Base-by-base conservation (phyloP, 2,888 invertebrate species). In the Drosophila merina region DNA sequence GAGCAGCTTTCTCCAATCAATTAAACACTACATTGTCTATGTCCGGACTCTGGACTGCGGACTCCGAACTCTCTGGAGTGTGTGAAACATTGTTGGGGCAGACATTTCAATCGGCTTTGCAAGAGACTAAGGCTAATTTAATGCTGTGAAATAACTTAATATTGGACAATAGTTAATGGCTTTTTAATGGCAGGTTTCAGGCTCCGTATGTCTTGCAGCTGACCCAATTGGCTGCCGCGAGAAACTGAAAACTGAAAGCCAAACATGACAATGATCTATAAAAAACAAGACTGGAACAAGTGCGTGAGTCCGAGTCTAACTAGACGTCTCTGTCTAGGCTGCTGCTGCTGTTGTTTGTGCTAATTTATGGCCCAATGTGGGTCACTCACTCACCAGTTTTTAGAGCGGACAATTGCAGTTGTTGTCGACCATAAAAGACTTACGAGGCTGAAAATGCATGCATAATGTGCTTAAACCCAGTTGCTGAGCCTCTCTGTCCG, bases 121-220 rank as follows among this genome's bases (percentile, higher is more conserved):
- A 14, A 33, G 45, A 45, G 71, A 2, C 20, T 20, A 20, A 40
- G 55, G 72, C 55, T 42, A 81, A 81, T 78, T 81, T 86, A 84
- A 72, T 74, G 76, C 78, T 76, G 76, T 80, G 76, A 82, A 82
- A 82, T 82, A 82, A 82, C 87, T 81, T 84, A 78, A 86, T 86
- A 84, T 82, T 84, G 77, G 85, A 84, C 85, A 82, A 87, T 84
- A 79, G 71, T 62, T 84, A 79, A 82, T 87, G 82, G 58, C 60
- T 58, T 86, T 82, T 86, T 86, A 82, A 82, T 82, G 75, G 79
- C 66, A 49, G 58, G 74, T 63, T 74, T 72, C 83, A 54, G 47
- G 45, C 63, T 52, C 69, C 56, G 36, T 60, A 26, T 31, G 36
- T 25, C 9, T 36, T 40, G 30, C 14, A 30, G n/a, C 31, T 82